A percentile compares a stretch with the other conserved stretches of the same genome.
Conservation (phyloP, 2,113 vertebrate genomes). For the Greenwoodochromis staneri region DNA sequence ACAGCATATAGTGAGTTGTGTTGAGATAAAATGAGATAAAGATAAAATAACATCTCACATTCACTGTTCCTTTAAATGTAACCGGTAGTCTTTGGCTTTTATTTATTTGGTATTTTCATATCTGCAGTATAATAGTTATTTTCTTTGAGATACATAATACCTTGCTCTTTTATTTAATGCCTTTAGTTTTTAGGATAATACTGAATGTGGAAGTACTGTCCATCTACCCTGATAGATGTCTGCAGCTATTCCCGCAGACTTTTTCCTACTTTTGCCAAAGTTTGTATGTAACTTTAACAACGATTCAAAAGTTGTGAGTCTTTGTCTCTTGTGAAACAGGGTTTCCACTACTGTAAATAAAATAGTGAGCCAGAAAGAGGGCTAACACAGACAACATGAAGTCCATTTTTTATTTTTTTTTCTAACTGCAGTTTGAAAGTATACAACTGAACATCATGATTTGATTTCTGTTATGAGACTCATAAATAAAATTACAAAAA, state of each 20-base stretch:
- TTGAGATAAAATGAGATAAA: background rate
- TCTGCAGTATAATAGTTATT: background rate
- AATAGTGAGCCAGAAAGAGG: slow-evolving; percentile 18
- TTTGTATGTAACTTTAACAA: background rate
- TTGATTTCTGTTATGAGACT: slow-evolving; percentile 88
- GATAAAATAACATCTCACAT: background rate
- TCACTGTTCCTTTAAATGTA: background rate
- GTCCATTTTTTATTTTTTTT: slow-evolving; percentile 78
- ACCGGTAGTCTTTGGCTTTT: background rate
- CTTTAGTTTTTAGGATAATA: background rate
- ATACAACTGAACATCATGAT: slow-evolving; percentile 90
- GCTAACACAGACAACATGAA: slow-evolving; percentile 57
- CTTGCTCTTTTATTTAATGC: background rate
- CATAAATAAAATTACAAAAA: slow-evolving; percentile 99
- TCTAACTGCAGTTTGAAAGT: slow-evolving; percentile 98
- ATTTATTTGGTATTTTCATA: background rate
- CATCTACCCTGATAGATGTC: background rate
- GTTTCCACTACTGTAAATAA: background rate
- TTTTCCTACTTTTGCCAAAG: background rate
- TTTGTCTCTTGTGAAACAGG: background rate
- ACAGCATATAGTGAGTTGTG: background rate
- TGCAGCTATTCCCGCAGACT: background rate
- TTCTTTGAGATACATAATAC: background rate
- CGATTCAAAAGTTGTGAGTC: fast-evolving
- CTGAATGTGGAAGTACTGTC: background rate